phyloP scores from a whole-genome alignment of 2,888 invertebrate genomes.

The Nycteola revayana region DNA sequence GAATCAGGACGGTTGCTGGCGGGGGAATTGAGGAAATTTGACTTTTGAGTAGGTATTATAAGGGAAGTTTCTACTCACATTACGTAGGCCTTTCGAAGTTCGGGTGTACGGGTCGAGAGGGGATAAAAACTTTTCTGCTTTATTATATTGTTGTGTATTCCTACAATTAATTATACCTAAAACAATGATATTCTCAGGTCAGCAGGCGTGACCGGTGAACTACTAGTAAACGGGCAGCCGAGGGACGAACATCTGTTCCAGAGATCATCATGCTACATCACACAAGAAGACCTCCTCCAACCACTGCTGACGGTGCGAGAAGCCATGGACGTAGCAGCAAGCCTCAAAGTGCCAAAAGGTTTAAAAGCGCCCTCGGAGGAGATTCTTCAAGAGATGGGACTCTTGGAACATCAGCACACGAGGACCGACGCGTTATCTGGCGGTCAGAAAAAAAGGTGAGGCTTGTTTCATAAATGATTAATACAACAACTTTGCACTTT shows the following conservation, averaged over 20 bases:
- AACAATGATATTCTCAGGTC: too few species aligned
- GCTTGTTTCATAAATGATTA: too few species aligned
- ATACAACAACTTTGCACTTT: too few species aligned
- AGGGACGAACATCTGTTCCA: constrained; percentile 85
- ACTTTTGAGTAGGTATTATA: too few species aligned
- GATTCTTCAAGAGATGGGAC: constrained; percentile 84
- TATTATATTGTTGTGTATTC: too few species aligned
- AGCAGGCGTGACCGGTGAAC: constrained; percentile 84
- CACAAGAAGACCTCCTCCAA: constrained; percentile 89
- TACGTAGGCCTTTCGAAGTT: too few species aligned
- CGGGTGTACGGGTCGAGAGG: too few species aligned
- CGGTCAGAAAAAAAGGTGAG: constrained; percentile 87
- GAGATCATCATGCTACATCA: constrained; percentile 90
- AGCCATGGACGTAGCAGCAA: constrained; percentile 89
- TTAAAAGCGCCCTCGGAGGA: constrained; percentile 68
- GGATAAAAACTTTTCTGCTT: too few species aligned
- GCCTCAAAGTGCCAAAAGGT: constrained; percentile 85
- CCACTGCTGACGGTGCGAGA: constrained; percentile 88
- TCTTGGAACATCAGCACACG: constrained; percentile 84
- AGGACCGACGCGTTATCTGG: constrained; percentile 85
- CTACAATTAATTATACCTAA: too few species aligned
- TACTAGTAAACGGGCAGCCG: constrained; percentile 84
- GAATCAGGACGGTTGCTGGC: too few species aligned
- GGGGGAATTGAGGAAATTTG: too few species aligned
- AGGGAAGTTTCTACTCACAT: too few species aligned